phyloP scores from a whole-genome alignment of 2,888 invertebrate genomes.

The Lasioglossum pauxillum region DNA sequence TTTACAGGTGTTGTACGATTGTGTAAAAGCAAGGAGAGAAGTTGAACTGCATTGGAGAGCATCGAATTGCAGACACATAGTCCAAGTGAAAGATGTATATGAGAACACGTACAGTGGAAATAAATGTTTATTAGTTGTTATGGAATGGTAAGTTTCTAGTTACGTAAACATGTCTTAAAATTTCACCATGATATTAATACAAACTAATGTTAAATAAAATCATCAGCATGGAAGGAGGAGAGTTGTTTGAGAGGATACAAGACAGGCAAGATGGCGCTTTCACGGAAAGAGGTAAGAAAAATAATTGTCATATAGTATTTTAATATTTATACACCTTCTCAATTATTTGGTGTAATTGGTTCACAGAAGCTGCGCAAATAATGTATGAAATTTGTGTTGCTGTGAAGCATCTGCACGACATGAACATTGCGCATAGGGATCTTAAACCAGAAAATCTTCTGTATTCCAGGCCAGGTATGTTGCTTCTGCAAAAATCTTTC shows the following conservation, averaged over 20 bases:
- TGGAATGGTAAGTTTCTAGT: slow-evolving; percentile 93
- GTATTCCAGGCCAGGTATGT: slow-evolving; percentile 90
- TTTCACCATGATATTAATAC: background rate
- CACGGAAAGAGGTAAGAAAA: slow-evolving; percentile 92
- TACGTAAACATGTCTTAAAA: background rate
- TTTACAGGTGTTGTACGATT: slow-evolving; percentile 93
- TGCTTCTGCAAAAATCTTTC: background rate
- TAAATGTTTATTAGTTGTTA: slow-evolving; percentile 97
- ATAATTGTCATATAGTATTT: background rate
- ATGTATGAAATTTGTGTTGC: slow-evolving; percentile 99
- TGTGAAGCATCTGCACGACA: slow-evolving; percentile 96
- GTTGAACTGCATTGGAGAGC: slow-evolving; percentile 98
- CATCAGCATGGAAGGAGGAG: slow-evolving; percentile 97
- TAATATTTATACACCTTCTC: background rate
- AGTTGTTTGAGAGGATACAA: slow-evolving; percentile 98
- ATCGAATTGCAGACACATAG: slow-evolving; percentile 96
- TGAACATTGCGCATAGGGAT: slow-evolving; percentile 98
- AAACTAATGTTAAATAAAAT: background rate
- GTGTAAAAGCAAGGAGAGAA: slow-evolving; percentile 96
- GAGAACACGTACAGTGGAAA: slow-evolving; percentile 97
- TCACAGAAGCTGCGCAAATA: slow-evolving; percentile 95
- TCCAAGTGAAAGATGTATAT: slow-evolving; percentile 96
- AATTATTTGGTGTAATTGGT: slow-evolving; percentile 13
- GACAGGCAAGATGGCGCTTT: slow-evolving; percentile 97
- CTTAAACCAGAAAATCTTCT: slow-evolving; percentile 99